Conservation (phyloP, 2,888 invertebrate species). For the Colostygia pectinataria region DNA sequence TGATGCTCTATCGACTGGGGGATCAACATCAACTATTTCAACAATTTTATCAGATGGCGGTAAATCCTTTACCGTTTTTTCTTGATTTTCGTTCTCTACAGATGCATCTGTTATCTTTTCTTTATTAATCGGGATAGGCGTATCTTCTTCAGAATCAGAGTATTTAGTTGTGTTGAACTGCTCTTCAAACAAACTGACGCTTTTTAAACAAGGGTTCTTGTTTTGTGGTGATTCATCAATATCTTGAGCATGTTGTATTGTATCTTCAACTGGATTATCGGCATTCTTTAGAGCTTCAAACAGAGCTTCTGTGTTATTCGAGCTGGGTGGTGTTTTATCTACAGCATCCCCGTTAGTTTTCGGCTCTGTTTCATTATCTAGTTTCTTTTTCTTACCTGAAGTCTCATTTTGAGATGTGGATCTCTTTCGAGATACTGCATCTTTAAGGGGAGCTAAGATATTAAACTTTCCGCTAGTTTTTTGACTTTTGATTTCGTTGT, state of each 20-base stretch:
- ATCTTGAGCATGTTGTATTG: constrained; percentile 4
- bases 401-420: constrained; percentile 17
- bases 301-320: constrained; percentile 25
- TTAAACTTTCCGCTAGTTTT: constrained; percentile 23
- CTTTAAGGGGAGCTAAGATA: constrained; percentile 10
- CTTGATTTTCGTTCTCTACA: not conserved
- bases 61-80: not conserved
- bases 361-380: constrained; percentile 16
- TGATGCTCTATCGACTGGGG: constrained; percentile 14
- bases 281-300: constrained; percentile 15
- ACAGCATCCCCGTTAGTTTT: constrained; percentile 17
- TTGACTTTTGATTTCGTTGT: constrained; percentile 23
- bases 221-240: constrained; percentile 1
- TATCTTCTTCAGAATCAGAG: constrained; percentile 48
- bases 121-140: constrained; percentile 16
- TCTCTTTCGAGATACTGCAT: constrained; percentile 21
- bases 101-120: not conserved
- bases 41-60: constrained; percentile 18
- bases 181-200: constrained; percentile 63
- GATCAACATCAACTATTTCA: not conserved
- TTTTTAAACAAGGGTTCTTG: constrained; percentile 62
- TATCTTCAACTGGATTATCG: not conserved
- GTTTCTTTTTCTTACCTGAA: constrained; percentile 23
- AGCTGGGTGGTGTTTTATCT: constrained; percentile 14
- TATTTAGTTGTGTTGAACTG: constrained; percentile 52